Base-by-base conservation (phyloP, 2,888 invertebrate species). In the Dasysyrphus tricinctus region DNA sequence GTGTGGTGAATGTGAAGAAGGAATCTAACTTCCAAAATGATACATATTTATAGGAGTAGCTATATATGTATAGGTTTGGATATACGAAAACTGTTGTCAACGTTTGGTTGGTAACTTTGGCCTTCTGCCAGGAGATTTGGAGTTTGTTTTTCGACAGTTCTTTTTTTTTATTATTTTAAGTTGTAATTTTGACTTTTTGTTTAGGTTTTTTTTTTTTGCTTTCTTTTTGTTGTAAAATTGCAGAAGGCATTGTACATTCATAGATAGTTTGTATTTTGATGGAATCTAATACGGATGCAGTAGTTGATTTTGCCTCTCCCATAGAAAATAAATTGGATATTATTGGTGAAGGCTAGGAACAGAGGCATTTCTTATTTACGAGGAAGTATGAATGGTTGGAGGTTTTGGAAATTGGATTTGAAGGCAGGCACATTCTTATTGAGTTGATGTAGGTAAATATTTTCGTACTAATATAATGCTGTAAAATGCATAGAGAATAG, bases 331-430 rank as follows among this genome's bases (percentile, higher is more conserved):
- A 75, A 76, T 72, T 75, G 80, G 69, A 61, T 73, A 80, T 76
- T 80, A 61, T 78, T 80, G 49, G 47, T 57, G 42, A 29, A 54
- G 49, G 61, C 19, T 16, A 7, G 32, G 16, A 3, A 47, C n/a
- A 44, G 67, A 69, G 56, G 73, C 49, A 76, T 81, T 73, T 74
- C 49, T 82, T 86, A 86, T 85, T 81, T 86, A 86, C 61, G 74
- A 78, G 49, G 5, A 73, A 47, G 32, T 80, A 75, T 57, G n/a
- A 19, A 67, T 42, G 47, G 56, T 42, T 1, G 19, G 19, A 49
- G 4, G 11, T 32, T 47, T 49, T 65, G 12, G 12, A 49, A 65
- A 34, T 49, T 49, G 49, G 65, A 65, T 61, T 61, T 19, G 59
- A 24, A 14, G 24, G 14, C 3, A 39, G 14, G 19, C 7, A 59